Conservation (phyloP, 2,797 vertebrate genomes). For the Characodon lateralis region DNA sequence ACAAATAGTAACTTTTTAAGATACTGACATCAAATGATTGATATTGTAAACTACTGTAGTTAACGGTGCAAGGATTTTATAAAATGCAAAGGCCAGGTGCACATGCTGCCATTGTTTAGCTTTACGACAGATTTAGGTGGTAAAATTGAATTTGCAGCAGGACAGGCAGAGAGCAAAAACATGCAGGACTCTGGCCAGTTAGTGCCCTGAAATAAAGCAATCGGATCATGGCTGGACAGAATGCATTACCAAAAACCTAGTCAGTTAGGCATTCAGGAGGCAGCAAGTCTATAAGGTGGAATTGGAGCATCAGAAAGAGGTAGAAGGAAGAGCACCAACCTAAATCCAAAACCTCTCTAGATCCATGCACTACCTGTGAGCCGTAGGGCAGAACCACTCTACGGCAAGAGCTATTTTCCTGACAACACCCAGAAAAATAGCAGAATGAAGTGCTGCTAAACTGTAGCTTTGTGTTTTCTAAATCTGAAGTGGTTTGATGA, state of each 20-base stretch:
- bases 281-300: constrained; percentile 48
- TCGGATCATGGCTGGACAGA: constrained; percentile 37
- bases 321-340: constrained; percentile 78
- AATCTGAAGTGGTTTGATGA: constrained; percentile 35
- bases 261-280: constrained; percentile 52
- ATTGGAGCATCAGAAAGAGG: constrained; percentile 23
- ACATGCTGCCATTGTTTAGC: constrained; percentile 29
- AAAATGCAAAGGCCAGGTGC: constrained; percentile 43
- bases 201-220: constrained; percentile 35
- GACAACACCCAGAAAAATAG: constrained; percentile 67
- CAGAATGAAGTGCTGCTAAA: constrained; percentile 32
- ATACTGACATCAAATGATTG: constrained; percentile 40
- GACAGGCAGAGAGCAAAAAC: constrained; percentile 59
- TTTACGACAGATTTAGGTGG: constrained; percentile 5
- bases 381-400: constrained; percentile 47
- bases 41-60: constrained; percentile 44
- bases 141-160: constrained; percentile 16
- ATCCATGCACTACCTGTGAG: constrained; percentile 52
- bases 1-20: constrained; percentile 27
- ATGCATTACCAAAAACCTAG: constrained; percentile 30
- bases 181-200: constrained; percentile 59
- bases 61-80: constrained; percentile 11
- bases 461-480: constrained; percentile 39
- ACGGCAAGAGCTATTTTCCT: constrained; percentile 70
- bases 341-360: constrained; percentile 44